Base-by-base conservation (phyloP, 2,888 invertebrate genomes). In the Drosophila rellima region DNA sequence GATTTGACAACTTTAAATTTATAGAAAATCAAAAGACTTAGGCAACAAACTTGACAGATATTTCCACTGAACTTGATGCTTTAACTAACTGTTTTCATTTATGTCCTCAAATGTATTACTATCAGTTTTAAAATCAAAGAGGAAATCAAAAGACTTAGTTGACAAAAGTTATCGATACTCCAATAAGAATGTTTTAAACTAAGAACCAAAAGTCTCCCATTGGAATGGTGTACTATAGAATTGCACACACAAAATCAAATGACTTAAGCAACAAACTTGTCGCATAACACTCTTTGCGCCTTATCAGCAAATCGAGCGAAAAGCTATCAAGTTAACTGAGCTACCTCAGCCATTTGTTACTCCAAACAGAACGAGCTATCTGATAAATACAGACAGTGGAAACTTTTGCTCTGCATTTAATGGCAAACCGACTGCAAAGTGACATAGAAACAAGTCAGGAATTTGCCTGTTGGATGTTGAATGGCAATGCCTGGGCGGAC, bases 371-470 rank as follows among this genome's bases (percentile, higher is more conserved):
- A 52, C 15, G 35, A 40, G 23, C 7, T 48, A 55, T 75, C 83
- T 71, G 56, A 47, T 35, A 67, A 62, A 64, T 62, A 60, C 42
- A 47, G 35, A 45, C 29, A 44, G 37, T 47, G 40, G 39, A 37
- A 44, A 11, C 60, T 26, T 54, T 52, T 40, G 17, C 45, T 17
- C 47, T 64, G 39, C 50, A 61, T 59, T 76, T 70, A 80, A 82
- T 83, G 68, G 37, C 61, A 71, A 80, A 81, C 67, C 48, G 78
- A 77, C 80, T 73, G 54, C 67, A 70, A 56, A 66, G 56, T 81
- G 78, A 65, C 76, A 83, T 40, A 55, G 62, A 70, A 62, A 65
- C 59, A 17, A 29, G 37, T 18, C 50, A 18, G 39, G 33, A 18
- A 31, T 15, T 37, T n/a, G 10, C 13, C 3, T 7, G 33, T 8